A percentile compares a stretch with the other conserved stretches of the same genome.
Evolutionary conservation across 2,113 vertebrate genomes (phyloP).

Genomic region (Podarcis raffonei): DNA sequence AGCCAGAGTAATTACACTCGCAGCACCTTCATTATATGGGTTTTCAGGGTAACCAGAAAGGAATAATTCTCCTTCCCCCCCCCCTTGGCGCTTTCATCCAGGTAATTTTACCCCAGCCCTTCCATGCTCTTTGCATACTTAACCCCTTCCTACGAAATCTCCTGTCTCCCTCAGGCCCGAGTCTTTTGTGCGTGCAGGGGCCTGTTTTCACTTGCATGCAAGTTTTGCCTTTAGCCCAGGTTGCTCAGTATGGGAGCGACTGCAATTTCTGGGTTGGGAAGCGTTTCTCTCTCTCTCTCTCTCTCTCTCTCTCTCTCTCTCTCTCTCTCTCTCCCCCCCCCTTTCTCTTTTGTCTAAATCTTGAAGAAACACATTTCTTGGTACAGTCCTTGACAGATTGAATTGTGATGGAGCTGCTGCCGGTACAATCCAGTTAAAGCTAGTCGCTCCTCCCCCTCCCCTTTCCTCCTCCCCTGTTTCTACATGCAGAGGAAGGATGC

Average conservation of each 20-base stretch:
- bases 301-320: not conserved
- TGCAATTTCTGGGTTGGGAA: constrained; percentile 33
- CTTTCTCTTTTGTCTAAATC: constrained; percentile 4
- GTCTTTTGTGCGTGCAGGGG: constrained; percentile 48
- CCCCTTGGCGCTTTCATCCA: constrained; percentile 8
- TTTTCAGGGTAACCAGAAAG: constrained; percentile 76
- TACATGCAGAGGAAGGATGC: constrained; percentile 72
- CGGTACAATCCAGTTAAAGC: constrained; percentile 75
- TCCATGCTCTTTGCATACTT: constrained; percentile 43
- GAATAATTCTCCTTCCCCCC: constrained; percentile 59
- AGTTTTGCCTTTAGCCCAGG: constrained; percentile 35
- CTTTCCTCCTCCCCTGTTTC: not conserved
- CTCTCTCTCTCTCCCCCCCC: not conserved
- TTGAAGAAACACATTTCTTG: constrained; percentile 50
- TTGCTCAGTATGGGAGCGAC: constrained; percentile 31
- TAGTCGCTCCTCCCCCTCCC: constrained; percentile 55
- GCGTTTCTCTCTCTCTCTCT: not conserved
- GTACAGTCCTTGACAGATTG: constrained; percentile 54
- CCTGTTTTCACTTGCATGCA: constrained; percentile 33
- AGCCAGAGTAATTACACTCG: constrained; percentile 71
- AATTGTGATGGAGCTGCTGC: constrained; percentile 69
- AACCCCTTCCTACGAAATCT: constrained; percentile 25
- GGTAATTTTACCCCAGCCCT: constrained; percentile 53
- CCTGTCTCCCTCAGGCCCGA: constrained; percentile 31
- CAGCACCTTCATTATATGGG: constrained; percentile 77